Evolutionary conservation across 2,113 vertebrate genomes (phyloP).

Genomic region (Rostratula benghalensis): DNA sequence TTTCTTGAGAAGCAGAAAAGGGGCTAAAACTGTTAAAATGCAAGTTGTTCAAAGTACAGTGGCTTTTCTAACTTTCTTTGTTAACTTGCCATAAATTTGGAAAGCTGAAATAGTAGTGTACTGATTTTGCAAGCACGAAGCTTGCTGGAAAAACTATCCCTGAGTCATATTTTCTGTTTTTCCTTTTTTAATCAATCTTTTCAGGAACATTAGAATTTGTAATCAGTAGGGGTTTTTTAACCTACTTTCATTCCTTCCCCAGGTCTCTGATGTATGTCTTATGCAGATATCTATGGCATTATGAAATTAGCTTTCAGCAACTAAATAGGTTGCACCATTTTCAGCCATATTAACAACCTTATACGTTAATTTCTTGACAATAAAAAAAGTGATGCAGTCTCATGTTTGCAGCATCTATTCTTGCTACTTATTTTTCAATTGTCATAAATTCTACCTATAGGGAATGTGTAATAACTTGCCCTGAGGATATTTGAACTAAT

Average conservation of each 20-base stretch:
- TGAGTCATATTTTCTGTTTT: not conserved
- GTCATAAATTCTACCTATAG: not conserved
- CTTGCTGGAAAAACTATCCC: not conserved
- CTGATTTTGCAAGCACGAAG: not conserved
- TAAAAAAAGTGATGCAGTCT: not conserved
- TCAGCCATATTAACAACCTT: not conserved
- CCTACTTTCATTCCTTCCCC: not conserved
- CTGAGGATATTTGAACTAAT: constrained; percentile 14
- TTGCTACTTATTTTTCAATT: not conserved
- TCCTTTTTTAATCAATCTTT: not conserved
- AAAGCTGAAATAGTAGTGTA: not conserved
- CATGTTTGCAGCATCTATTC: not conserved
- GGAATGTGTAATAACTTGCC: not conserved
- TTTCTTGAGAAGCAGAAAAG: not conserved
- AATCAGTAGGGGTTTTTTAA: not conserved
- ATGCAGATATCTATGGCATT: not conserved
- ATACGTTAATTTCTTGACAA: not conserved
- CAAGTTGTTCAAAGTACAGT: not conserved
- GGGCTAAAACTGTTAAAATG: not conserved
- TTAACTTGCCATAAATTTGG: not conserved
- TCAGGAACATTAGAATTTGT: not conserved
- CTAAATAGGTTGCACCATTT: constrained; percentile 3
- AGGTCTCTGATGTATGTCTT: constrained; percentile 15
- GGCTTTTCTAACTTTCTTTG: not conserved
- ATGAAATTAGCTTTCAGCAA: constrained; percentile 33